Percentiles rank a stretch among this genome's conserved stretches.
Evolutionary conservation across 2,888 invertebrate species (phyloP).

Genomic region (Glomeris marginata): DNA sequence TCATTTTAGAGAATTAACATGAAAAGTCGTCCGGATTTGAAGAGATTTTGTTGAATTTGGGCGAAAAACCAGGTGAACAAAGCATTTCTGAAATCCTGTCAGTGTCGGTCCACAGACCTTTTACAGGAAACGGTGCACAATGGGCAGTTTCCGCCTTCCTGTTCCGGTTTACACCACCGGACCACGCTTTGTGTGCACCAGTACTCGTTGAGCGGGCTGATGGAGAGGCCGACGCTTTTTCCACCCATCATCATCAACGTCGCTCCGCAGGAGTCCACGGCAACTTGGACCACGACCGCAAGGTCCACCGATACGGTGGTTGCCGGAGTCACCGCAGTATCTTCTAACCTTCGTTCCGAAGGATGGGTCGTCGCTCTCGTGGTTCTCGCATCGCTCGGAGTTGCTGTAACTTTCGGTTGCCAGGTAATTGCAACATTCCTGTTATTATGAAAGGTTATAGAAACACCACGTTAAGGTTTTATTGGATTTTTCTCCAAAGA

Average conservation of each 20-base stretch:
- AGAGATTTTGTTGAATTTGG: no score
- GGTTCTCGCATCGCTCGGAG: conserved; percentile 9
- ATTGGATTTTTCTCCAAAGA: conserved; percentile 5
- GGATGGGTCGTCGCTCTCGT: conserved; percentile 13
- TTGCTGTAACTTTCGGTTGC: background rate
- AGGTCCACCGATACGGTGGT: background rate
- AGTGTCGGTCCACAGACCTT: no score
- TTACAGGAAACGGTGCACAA: no score
- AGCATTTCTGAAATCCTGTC: no score
- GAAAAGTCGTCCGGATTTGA: no score
- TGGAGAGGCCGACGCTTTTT: conserved; percentile 2
- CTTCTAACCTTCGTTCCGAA: conserved; percentile 5
- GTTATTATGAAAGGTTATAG: no score
- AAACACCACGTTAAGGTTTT: conserved; percentile 1
- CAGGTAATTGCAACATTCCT: no score
- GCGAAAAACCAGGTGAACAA: no score
- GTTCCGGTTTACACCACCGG: no score
- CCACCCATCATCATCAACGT: background rate
- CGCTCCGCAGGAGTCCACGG: background rate
- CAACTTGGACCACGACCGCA: background rate
- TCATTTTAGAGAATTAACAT: background rate
- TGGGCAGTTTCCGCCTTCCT: no score
- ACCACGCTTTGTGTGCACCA: background rate
- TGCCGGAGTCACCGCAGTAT: background rate
- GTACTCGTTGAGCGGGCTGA: background rate